Percentiles rank a stretch among this genome's conserved stretches.
These are phyloP conservation scores for Passer montanus DNA, from an alignment of 2,113 vertebrate genomes.

Conservation along the genomic window DNA sequence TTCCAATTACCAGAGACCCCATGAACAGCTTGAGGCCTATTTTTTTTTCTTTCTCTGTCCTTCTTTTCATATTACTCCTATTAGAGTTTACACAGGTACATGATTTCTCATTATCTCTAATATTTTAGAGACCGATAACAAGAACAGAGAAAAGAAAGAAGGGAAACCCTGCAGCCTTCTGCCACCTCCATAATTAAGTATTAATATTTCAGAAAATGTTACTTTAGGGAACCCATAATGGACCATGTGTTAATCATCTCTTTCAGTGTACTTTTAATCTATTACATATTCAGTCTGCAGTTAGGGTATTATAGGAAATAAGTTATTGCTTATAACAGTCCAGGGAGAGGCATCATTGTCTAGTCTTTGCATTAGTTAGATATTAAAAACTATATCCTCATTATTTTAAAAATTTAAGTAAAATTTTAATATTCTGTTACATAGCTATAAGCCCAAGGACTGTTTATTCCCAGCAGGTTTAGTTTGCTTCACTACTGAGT, in stretches of 20 bases:
- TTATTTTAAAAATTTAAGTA: constrained; percentile 16
- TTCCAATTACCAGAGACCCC: constrained; percentile 77
- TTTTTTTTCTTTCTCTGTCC: constrained; percentile 7
- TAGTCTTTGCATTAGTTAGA: constrained; percentile 17
- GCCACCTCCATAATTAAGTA: constrained; percentile 70
- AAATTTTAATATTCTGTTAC: background rate
- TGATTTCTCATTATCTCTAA: constrained; percentile 72
- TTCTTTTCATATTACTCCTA: constrained; percentile 44
- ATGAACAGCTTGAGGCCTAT: constrained; percentile 49
- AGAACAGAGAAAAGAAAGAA: constrained; percentile 54
- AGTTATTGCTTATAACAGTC: constrained; percentile 44
- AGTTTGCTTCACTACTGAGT: background rate
- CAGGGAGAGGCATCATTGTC: background rate
- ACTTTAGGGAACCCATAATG: constrained; percentile 41
- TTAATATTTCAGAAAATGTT: constrained; percentile 69
- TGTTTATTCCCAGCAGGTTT: background rate
- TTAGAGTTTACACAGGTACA: constrained; percentile 75
- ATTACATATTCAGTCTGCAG: constrained; percentile 15
- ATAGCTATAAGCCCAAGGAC: background rate
- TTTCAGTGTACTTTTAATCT: constrained; percentile 40
- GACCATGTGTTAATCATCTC: constrained; percentile 50
- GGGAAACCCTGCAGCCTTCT: constrained; percentile 29
- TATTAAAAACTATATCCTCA: background rate
- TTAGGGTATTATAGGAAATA: constrained; percentile 37
- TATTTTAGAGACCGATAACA: constrained; percentile 70